A percentile compares a stretch with the other conserved stretches of the same genome.
phyloP scores from a whole-genome alignment of 2,113 vertebrate genomes.

The Plotosus lineatus region DNA sequence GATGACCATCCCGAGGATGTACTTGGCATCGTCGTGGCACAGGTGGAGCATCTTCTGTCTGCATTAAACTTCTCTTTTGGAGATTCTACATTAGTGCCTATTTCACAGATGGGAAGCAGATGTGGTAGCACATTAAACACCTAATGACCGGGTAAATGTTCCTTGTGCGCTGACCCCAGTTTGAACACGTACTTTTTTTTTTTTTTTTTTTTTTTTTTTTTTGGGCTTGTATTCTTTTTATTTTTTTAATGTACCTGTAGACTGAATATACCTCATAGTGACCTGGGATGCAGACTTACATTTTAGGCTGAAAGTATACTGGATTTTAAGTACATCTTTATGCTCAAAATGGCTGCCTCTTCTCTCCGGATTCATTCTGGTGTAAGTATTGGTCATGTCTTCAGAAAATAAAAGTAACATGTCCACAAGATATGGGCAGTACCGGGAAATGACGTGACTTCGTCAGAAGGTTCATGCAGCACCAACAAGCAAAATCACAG shows the following conservation, averaged over 20 bases:
- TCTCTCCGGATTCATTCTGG: no score
- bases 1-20: neutral
- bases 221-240: neutral
- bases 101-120: conserved; percentile 1
- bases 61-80: neutral
- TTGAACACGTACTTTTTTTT: neutral
- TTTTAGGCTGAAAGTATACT: no score
- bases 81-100: neutral
- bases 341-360: no score
- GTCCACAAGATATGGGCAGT: no score
- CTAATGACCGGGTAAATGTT: neutral
- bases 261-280: neutral
- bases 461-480: no score
- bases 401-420: no score
- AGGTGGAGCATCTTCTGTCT: neutral
- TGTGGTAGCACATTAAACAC: conserved; percentile 6
- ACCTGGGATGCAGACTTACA: no score
- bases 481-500: no score
- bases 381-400: no score
- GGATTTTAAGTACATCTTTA: no score
- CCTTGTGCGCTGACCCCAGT: neutral
- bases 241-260: neutral
- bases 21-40: neutral
- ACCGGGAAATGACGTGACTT: no score
- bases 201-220: no score